Evolutionary conservation across 2,113 vertebrate genomes (phyloP).

Genomic region (Sphyrna mokarran): DNA sequence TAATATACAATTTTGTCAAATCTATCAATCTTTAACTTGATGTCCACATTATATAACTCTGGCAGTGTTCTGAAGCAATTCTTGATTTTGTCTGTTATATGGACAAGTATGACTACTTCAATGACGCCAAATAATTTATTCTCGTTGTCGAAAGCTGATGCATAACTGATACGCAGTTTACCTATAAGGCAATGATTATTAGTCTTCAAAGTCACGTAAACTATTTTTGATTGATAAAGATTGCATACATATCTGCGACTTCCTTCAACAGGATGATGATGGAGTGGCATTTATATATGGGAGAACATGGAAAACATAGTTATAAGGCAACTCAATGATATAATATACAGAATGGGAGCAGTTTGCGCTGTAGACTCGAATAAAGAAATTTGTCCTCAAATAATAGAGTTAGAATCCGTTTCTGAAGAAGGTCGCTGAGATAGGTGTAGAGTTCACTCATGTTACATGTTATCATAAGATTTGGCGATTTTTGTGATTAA

Average conservation of each 20-base stretch:
- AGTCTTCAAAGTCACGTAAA: background rate
- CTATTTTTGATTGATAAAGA: background rate
- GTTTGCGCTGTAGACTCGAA: background rate
- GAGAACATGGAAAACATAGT: background rate
- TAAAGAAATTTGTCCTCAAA: background rate
- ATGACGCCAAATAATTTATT: background rate
- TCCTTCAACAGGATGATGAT: background rate
- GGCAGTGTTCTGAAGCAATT: background rate
- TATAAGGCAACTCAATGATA: background rate
- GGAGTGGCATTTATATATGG: background rate
- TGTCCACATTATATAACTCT: background rate
- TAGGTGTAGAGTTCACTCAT: background rate
- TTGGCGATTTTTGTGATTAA: background rate
- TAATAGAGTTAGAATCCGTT: background rate
- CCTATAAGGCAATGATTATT: background rate
- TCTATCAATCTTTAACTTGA: background rate
- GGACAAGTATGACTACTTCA: background rate
- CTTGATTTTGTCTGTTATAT: background rate
- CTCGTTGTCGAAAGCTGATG: background rate
- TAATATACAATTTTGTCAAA: background rate
- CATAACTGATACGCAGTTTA: background rate
- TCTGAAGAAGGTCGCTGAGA: background rate
- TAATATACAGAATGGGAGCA: background rate
- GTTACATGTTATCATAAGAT: background rate
- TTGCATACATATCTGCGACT: background rate